Conservation (phyloP, 2,797 vertebrate genomes). For the Semaprochilodus insignis region DNA sequence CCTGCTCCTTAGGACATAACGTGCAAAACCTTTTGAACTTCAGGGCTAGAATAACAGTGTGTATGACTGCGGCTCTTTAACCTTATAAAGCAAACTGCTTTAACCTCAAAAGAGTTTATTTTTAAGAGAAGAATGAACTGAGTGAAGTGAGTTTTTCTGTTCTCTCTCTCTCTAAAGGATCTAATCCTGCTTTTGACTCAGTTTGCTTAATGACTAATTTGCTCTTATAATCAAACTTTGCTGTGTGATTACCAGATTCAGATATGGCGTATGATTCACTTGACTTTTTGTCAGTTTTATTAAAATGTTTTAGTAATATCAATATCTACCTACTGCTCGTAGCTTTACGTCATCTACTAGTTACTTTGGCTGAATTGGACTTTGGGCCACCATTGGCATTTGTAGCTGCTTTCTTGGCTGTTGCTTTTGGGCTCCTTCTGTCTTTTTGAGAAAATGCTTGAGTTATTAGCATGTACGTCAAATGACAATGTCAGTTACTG, state of each 20-base stretch:
- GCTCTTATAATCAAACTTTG: background rate
- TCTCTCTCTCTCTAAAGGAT: background rate
- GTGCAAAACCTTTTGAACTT: slow-evolving; percentile 15
- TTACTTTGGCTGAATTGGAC: slow-evolving; percentile 19
- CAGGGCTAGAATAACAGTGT: slow-evolving; percentile 30
- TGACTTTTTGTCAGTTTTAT: background rate
- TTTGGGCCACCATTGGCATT: slow-evolving; percentile 35
- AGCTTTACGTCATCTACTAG: slow-evolving; percentile 32
- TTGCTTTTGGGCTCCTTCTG: slow-evolving; percentile 31
- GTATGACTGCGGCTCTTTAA: slow-evolving; percentile 39
- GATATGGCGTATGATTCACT: background rate
- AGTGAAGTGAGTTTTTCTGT: background rate
- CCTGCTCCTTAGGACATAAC: slow-evolving; percentile 23
- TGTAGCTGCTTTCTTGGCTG: slow-evolving; percentile 29
- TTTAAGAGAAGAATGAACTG: slow-evolving; percentile 9
- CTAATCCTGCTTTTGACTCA: slow-evolving; percentile 19
- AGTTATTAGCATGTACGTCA: slow-evolving; percentile 2
- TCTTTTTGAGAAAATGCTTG: slow-evolving; percentile 42
- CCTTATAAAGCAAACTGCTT: slow-evolving; percentile 44
- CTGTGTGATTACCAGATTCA: background rate
- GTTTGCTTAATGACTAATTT: background rate
- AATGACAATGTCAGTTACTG: background rate
- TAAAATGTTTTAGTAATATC: background rate
- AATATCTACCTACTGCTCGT: slow-evolving; percentile 1
- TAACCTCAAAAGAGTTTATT: slow-evolving; percentile 45